A percentile compares a stretch with the other conserved stretches of the same genome.
phyloP scores from a whole-genome alignment of 2,888 invertebrate genomes.

The Seira sanloemensis region DNA sequence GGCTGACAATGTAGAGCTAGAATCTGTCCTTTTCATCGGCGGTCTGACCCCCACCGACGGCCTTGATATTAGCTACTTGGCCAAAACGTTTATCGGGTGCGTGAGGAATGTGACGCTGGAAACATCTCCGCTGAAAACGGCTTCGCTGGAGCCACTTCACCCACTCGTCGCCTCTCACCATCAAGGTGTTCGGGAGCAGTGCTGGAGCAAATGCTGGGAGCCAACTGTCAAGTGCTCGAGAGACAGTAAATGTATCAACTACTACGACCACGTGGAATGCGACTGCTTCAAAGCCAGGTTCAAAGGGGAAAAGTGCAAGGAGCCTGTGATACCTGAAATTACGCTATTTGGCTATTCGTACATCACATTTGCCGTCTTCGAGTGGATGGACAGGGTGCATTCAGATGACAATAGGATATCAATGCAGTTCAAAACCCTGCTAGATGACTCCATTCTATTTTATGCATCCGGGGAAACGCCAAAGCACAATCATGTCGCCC shows the following conservation, averaged over 20 bases:
- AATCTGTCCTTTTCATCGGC: conserved; percentile 91
- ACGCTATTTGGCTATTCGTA: conserved; percentile 94
- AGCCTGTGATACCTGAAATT: conserved; percentile 90
- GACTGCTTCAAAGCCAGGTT: conserved; percentile 95
- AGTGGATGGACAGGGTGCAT: conserved; percentile 81
- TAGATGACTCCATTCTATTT: conserved; percentile 93
- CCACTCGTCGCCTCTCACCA: conserved; percentile 91
- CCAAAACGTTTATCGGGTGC: conserved; percentile 94
- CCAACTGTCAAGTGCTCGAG: conserved; percentile 81
- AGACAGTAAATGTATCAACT: conserved; percentile 92
- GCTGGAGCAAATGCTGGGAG: conserved; percentile 82
- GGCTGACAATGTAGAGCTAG: conserved; percentile 86
- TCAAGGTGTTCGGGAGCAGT: conserved; percentile 92
- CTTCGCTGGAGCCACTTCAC: conserved; percentile 86
- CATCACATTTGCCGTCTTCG: conserved; percentile 93
- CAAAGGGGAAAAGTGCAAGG: conserved; percentile 94
- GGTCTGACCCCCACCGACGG: conserved; percentile 82
- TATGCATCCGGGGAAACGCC: conserved; percentile 95
- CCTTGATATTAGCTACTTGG: conserved; percentile 93
- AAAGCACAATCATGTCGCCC: conserved; percentile 92
- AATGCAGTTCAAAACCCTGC: conserved; percentile 91
- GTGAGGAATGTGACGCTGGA: conserved; percentile 86
- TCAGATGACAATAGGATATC: conserved; percentile 91
- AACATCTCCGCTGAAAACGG: conserved; percentile 74
- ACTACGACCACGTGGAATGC: conserved; percentile 91